Evolutionary conservation across 1,140 invertebrate species (phyloP), one percentile per base, ranked within the genome.

Genomic region (Megathymus violae): DNA sequence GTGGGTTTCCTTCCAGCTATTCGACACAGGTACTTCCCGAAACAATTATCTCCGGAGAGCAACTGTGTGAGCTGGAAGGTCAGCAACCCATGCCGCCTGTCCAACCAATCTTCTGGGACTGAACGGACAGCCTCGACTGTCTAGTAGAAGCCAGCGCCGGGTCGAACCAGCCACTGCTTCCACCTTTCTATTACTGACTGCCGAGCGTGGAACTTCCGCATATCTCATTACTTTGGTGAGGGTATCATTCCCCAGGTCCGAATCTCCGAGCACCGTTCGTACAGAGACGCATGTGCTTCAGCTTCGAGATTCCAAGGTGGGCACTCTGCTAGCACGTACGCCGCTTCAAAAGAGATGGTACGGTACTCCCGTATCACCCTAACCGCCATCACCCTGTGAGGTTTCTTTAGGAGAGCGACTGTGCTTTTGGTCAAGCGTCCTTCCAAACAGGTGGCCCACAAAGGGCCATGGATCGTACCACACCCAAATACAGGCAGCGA

Each of bases 321-420:
- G 9, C 41, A 48, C 0, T 40, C 38, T 15, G 40, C 46, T 1
- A 48, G 6, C 4, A 46, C 16, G 16, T 17, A 46, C 0, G 43
- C 56, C 13, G 43, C 44, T n/a, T 60, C 40, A 9, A 7, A 14
- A 7, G 61, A 62, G 3, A 64, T n/a, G 9, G 13, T 56, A 13
- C 52, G 52, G 19, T 56, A 56, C 1, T n/a, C 52, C 11, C 52
- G n/a, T 4, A 38, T 27, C 3, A 25, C 31, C 5, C 62, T 25
- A 1, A 56, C 13, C 1, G 17, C 50, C 17, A 63, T 40, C 0
- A 47, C 16, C n/a, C 62, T 14, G 11, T 52, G 48, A 4, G 60
- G 14, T 9, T 10, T n/a, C 4, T 17, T 17, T 22, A 52, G 13
- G 2, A 15, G 22, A 11, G 4, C 14, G 1, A 3, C 14, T 4